Evolutionary conservation across 2,888 invertebrate species (phyloP).

Genomic region (Isoperla grammatica): DNA sequence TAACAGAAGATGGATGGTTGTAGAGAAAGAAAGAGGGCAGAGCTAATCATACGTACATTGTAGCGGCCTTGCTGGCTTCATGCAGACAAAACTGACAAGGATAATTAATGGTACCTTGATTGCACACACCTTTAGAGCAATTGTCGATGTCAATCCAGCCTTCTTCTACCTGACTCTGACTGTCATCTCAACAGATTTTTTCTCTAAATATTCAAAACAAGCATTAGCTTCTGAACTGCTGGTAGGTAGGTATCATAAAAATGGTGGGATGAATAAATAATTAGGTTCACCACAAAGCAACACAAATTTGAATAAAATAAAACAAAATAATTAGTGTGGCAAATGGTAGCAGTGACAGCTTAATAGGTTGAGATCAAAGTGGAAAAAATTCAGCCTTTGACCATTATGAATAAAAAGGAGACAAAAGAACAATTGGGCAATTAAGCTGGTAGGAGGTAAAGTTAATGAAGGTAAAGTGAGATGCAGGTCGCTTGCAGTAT

Average conservation of each 20-base stretch:
- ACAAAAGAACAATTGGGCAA: slow-evolving; percentile 3
- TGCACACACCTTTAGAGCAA: slow-evolving; percentile 20
- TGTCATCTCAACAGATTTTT: too few relatives aligned
- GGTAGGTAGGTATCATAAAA: too few relatives aligned
- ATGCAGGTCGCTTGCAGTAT: neutral
- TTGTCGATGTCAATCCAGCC: slow-evolving; percentile 3
- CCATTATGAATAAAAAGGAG: slow-evolving; percentile 5
- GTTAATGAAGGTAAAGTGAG: slow-evolving; percentile 2
- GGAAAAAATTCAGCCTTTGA: too few relatives aligned
- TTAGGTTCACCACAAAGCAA: too few relatives aligned
- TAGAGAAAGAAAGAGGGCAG: slow-evolving; percentile 16
- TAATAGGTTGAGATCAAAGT: too few relatives aligned
- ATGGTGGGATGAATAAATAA: too few relatives aligned
- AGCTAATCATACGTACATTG: slow-evolving; percentile 19
- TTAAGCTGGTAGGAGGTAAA: slow-evolving; percentile 4
- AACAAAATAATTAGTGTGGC: neutral
- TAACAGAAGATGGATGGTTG: slow-evolving; percentile 8
- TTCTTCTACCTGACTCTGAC: neutral
- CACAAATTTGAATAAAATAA: neutral
- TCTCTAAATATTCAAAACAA: too few relatives aligned
- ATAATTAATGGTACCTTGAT: slow-evolving; percentile 32
- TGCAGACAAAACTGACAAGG: slow-evolving; percentile 28
- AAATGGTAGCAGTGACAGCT: neutral
- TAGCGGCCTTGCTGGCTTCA: slow-evolving; percentile 20
- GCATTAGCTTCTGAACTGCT: too few relatives aligned